Conservation (phyloP, 2,113 vertebrate genomes). For the Rhinoderma darwinii region DNA sequence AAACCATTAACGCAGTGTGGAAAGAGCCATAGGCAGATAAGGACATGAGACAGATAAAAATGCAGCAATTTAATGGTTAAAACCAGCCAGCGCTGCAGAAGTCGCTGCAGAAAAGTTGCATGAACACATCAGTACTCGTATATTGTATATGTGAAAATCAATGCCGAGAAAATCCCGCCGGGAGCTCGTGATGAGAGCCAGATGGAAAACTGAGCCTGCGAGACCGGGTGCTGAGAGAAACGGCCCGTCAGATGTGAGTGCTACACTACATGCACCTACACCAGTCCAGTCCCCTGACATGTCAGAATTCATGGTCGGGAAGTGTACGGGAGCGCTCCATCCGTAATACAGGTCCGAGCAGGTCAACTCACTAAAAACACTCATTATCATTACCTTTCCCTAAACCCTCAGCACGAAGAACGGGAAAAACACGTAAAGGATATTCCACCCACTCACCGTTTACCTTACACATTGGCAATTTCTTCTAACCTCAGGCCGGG, state of each 20-base stretch:
- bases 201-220: constrained; percentile 16
- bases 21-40: no score
- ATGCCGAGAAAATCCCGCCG: constrained; percentile 4
- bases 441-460: no score
- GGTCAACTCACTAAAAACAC: background rate
- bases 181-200: constrained; percentile 39
- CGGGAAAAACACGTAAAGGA: no score
- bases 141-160: background rate
- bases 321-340: background rate
- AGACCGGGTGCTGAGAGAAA: background rate
- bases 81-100: background rate
- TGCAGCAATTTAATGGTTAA: no score
- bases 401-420: no score
- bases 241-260: background rate
- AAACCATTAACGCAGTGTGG: no score
- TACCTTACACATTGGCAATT: no score
- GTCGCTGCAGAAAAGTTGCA: background rate
- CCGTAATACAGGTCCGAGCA: background rate
- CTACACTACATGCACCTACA: background rate
- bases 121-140: background rate
- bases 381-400: no score
- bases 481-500: no score
- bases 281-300: background rate
- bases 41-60: no score
- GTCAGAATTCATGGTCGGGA: background rate